Conservation (phyloP, 2,888 invertebrate genomes). For the Lasiommata megera region DNA sequence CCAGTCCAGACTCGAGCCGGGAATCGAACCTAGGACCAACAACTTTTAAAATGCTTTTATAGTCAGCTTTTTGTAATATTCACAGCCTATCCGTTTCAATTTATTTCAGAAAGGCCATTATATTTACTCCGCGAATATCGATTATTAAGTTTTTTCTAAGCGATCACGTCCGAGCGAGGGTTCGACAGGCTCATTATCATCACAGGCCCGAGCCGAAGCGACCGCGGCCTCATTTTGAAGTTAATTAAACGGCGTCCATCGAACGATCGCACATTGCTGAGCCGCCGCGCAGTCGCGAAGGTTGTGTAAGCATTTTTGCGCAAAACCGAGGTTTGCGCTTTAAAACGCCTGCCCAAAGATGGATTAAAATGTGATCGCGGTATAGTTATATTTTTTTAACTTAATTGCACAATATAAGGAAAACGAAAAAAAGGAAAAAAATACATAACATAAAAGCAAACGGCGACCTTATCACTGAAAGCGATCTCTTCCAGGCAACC, state of each 20-base stretch:
- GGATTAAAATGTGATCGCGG: too few species aligned
- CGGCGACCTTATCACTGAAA: too few species aligned
- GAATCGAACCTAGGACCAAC: too few species aligned
- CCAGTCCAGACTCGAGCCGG: too few species aligned
- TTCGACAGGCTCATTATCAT: constrained; percentile 31
- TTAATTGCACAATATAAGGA: too few species aligned
- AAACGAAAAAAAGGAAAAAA: too few species aligned
- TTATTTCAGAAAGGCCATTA: background rate
- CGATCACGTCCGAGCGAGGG: constrained; percentile 31
- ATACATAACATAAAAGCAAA: too few species aligned
- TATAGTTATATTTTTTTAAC: too few species aligned
- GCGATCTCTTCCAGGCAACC: too few species aligned
- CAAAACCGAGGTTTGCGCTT: too few species aligned
- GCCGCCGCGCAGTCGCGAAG: background rate
- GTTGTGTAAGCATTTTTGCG: too few species aligned
- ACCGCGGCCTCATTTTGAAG: constrained; percentile 57
- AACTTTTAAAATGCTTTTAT: background rate
- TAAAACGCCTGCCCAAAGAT: too few species aligned
- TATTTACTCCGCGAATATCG: background rate
- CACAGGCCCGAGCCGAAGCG: constrained; percentile 47
- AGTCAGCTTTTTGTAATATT: background rate
- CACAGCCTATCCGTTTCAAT: background rate
- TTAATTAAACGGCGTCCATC: constrained; percentile 62
- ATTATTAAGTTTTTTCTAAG: constrained; percentile 10
- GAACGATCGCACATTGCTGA: background rate